These are phyloP conservation scores for Heliconius charithonia DNA, from an alignment of 2,888 invertebrate species.

Conservation along the genomic window DNA sequence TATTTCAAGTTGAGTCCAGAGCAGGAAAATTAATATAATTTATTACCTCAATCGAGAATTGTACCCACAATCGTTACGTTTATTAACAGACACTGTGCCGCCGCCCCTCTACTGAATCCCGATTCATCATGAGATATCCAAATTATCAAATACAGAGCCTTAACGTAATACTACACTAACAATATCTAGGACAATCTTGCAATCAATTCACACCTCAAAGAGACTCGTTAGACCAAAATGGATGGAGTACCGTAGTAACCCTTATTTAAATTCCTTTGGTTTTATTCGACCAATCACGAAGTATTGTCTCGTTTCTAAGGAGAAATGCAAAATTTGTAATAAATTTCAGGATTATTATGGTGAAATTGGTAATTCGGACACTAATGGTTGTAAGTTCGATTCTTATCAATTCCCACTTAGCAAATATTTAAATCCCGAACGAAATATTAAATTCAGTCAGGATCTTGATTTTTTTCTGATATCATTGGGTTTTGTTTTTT, in stretches of 20 bases:
- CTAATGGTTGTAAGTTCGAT: background rate
- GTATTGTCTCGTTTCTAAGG: slow-evolving; percentile 4
- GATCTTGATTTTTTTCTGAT: no score
- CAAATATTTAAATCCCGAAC: background rate
- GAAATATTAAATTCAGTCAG: background rate
- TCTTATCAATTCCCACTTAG: background rate
- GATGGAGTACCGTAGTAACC: slow-evolving; percentile 34
- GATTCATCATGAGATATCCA: background rate
- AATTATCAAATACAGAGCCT: background rate
- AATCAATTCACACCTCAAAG: slow-evolving; percentile 25
- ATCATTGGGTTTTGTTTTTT: no score
- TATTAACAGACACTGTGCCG: background rate
- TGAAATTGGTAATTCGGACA: background rate
- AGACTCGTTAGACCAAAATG: slow-evolving; percentile 22
- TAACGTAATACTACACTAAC: background rate
- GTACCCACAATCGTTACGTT: background rate
- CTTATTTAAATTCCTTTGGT: slow-evolving; percentile 48
- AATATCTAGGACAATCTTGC: slow-evolving; percentile 21
- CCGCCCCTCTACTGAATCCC: background rate
- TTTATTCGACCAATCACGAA: slow-evolving; percentile 45
- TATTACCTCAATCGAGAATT: background rate
- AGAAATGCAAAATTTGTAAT: background rate
- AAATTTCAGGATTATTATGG: background rate
- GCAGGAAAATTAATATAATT: background rate
- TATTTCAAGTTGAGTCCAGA: no score